phyloP scores from a whole-genome alignment of 2,113 vertebrate genomes.

The Chaenogobius annularis region DNA sequence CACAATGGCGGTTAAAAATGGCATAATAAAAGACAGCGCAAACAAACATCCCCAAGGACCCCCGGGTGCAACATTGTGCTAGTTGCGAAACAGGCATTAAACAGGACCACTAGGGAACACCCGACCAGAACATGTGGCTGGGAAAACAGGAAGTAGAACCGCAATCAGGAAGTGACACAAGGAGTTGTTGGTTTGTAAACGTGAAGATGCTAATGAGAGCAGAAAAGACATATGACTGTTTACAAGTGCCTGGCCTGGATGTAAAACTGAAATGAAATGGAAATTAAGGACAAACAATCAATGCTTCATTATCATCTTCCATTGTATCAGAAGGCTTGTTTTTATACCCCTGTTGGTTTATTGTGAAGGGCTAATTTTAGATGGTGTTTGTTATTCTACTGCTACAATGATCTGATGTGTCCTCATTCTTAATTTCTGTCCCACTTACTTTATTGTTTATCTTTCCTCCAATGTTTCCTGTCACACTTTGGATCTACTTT shows the following conservation, averaged over 20 bases:
- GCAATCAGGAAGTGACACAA: conserved; percentile 66
- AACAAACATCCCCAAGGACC: conserved; percentile 68
- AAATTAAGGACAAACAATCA: conserved; percentile 77
- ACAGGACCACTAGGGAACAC: conserved; percentile 53
- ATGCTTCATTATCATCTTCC: conserved; percentile 75
- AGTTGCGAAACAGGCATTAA: conserved; percentile 62
- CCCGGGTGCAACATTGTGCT: conserved; percentile 52
- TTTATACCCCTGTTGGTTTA: conserved; percentile 75
- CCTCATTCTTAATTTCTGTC: conserved; percentile 79
- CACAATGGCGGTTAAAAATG: conserved; percentile 70
- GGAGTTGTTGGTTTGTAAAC: conserved; percentile 35
- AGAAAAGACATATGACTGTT: conserved; percentile 71
- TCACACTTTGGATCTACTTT: conserved; percentile 46
- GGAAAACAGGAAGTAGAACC: conserved; percentile 60
- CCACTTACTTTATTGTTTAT: conserved; percentile 71
- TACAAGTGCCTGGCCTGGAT: conserved; percentile 74
- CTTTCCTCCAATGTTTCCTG: conserved; percentile 58
- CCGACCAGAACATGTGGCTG: conserved; percentile 44
- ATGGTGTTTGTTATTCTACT: conserved; percentile 77
- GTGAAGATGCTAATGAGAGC: conserved; percentile 69
- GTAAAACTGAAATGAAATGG: conserved; percentile 68
- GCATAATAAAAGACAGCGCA: conserved; percentile 68
- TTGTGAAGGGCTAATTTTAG: conserved; percentile 78
- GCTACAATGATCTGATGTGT: conserved; percentile 77
- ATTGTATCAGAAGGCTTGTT: conserved; percentile 67